Evolutionary conservation across 2,888 invertebrate species (phyloP), one percentile per base, ranked within the genome.

Genomic region (Catocala fraxini): DNA sequence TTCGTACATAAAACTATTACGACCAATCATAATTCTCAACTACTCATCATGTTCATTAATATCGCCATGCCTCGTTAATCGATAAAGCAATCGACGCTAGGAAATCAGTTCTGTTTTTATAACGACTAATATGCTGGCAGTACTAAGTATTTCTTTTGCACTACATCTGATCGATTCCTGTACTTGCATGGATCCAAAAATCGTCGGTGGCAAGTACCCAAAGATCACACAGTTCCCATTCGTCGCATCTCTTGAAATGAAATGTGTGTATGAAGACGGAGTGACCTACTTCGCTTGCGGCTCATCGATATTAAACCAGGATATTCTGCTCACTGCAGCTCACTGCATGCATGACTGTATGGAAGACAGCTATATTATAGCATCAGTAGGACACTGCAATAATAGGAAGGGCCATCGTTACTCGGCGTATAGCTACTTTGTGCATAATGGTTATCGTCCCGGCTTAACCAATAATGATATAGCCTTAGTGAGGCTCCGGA

Each of bases 221-320:
- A 13, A 53, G 7, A 82, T 83, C 47, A 34, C 35, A 0, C 25
- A 56, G 0, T 75, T 61, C 45, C 80, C 84, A 1, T 74, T 82
- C 51, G 70, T 79, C 0, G 80, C 66, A 3, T 76, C 64, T 46
- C n/a, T 83, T 4, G 11, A 12, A 0, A 15, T 80, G 0, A n/a
- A 6, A 2, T 79, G 80, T 59, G 0, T 15, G 5, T 15, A 43
- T 0, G 1, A 4, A 0, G 0, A 4, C 0, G 43, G 15, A 6
- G 0, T 0, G 0, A 5, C 1, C 0, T 12, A 13, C 6, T 79
- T 72, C 64, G 57, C 71, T 0, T 88, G 87, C 39, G 86, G 86
- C 0, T 65, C 77, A 0, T 87, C 87, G 0, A 76, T 88, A 4
- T 1, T 88, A 0, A 88, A 82, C 47, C 79, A 82, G 39, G 15